Conservation (phyloP, 2,888 invertebrate species). For the Melanotus villosus region DNA sequence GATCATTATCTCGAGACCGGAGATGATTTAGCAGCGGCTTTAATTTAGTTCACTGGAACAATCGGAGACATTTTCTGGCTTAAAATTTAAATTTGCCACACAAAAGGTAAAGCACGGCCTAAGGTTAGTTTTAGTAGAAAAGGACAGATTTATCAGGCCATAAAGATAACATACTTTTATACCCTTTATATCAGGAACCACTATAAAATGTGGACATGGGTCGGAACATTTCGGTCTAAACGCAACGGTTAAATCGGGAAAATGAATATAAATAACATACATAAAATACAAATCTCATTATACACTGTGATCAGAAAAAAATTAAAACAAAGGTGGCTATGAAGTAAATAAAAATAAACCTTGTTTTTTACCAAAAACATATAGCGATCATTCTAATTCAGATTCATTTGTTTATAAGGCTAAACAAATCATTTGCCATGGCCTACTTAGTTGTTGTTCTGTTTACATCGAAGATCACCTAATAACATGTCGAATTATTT, state of each 20-base stretch:
- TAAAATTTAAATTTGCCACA: background rate
- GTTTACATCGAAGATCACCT: no score
- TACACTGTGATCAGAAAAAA: background rate
- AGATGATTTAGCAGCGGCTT: constrained; percentile 3
- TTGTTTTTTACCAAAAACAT: no score
- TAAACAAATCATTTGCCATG: no score
- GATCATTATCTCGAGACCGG: background rate
- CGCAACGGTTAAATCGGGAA: constrained; percentile 12
- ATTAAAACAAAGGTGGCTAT: no score
- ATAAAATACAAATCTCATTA: background rate
- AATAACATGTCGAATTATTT: no score
- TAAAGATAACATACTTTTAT: constrained; percentile 26
- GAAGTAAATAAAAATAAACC: no score
- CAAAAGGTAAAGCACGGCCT: no score
- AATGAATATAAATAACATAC: background rate
- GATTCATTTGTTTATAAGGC: no score
- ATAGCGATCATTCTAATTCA: no score
- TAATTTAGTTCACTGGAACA: background rate
- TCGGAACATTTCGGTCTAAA: constrained; percentile 1
- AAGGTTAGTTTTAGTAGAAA: background rate
- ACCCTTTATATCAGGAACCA: constrained; percentile 6
- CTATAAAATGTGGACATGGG: constrained; percentile 22
- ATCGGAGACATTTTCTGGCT: background rate
- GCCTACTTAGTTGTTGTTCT: no score
- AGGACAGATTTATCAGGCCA: constrained; percentile 20